A percentile compares a stretch with the other conserved stretches of the same genome.
Evolutionary conservation across 2,113 vertebrate species (phyloP).

Genomic region (Heliornis fulica): DNA sequence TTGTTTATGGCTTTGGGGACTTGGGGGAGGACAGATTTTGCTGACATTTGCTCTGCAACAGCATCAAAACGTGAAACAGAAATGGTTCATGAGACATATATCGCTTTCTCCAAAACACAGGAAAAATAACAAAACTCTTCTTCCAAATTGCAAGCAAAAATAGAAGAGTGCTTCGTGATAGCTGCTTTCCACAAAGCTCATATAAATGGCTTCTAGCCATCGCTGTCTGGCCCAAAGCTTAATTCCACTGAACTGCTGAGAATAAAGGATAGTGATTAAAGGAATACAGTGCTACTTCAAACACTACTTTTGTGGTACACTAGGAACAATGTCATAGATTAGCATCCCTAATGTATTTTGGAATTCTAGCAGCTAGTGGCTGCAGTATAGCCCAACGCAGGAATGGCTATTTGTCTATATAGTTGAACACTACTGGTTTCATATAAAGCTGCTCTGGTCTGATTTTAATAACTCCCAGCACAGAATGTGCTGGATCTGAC

Average conservation of each 20-base stretch:
- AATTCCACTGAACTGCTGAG: not conserved
- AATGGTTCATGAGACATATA: not conserved
- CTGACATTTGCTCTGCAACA: not conserved
- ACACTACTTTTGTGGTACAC: not conserved
- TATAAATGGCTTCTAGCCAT: not conserved
- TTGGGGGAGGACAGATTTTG: not conserved
- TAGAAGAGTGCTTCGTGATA: not conserved
- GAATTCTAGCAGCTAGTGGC: not conserved
- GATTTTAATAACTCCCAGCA: not conserved
- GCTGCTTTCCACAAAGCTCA: not conserved
- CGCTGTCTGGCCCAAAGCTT: slow-evolving; percentile 22
- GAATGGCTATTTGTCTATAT: not conserved
- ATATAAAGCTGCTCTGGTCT: not conserved
- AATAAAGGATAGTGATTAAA: slow-evolving; percentile 17
- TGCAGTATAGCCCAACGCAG: not conserved
- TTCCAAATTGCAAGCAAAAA: not conserved
- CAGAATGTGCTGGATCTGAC: not conserved
- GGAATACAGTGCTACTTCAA: not conserved
- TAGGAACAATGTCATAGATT: not conserved
- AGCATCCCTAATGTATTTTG: not conserved
- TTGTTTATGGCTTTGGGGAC: not conserved
- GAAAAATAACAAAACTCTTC: not conserved
- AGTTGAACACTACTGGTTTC: not conserved
- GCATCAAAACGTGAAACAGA: not conserved
- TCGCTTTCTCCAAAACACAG: not conserved